Evolutionary conservation across 2,797 vertebrate species (phyloP), one percentile per base, ranked within the genome.

Genomic region (Micromesistius poutassou): DNA sequence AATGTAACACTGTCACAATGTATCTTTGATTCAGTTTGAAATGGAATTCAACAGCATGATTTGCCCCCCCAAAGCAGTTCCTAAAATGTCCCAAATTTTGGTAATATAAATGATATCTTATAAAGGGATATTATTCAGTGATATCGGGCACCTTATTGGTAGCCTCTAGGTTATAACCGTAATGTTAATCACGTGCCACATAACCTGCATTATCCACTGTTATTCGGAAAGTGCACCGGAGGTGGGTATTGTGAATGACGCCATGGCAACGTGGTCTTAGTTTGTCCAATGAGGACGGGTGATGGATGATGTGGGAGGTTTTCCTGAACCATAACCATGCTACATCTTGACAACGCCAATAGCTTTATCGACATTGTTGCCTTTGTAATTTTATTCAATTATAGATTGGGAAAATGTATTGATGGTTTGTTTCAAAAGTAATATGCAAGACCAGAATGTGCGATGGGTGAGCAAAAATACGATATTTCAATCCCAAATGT

Each of bases 341-440:
- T 83, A 80, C 87, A 89, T 80, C 88, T 90, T 87, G 80, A 80
- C 73, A 79, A 83, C 84, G 85, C 77, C 80, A 83, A 85, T 90
- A 90, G 90, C 91, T 89, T 91, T 89, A 91, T 89, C 91, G 82
- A 87, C 88, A 89, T 82, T 70, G 88, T 89, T 92, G 90, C 90
- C 92, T 92, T 91, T 80, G 76, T 86, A 79, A 81, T 81, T 87
- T 76, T 79, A 76, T 82, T 81, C 86, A 81, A 88, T 84, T 81
- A 79, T 71, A 75, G 76, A 35, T 76, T 79, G 84, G 77, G 25
- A 36, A n/a, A 70, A 28, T 33, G 28, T 30, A 5, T 10, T 4
- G 19, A 74, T 42, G 13, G n/a, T 74, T 14, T 7, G 35, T 22
- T 25, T 40, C 46, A 9, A 73, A n/a, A 35, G 25, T 42, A 30